phyloP scores from a whole-genome alignment of 2,113 vertebrate species.

The Aix galericulata region DNA sequence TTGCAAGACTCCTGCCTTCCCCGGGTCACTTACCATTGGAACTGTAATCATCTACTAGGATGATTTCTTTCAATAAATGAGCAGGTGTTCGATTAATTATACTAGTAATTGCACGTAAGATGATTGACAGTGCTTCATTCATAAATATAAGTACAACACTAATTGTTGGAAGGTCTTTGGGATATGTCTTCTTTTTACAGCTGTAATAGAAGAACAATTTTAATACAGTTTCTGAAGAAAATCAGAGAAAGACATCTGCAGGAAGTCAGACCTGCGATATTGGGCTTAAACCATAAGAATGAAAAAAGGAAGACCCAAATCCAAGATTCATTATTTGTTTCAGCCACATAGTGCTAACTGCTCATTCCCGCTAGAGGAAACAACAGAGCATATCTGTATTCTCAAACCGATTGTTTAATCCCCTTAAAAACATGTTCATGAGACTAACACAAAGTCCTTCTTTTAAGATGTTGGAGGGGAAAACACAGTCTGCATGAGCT shows the following conservation, averaged over 20 bases:
- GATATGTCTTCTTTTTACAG: slow-evolving; percentile 75
- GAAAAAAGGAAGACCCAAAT: neutral
- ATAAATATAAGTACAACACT: slow-evolving; percentile 82
- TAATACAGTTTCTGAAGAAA: neutral
- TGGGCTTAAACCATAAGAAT: neutral
- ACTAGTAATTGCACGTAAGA: slow-evolving; percentile 78
- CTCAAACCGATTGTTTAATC: neutral
- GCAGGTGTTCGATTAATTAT: slow-evolving; percentile 77
- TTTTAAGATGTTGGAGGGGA: too few relatives aligned
- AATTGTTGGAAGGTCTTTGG: slow-evolving; percentile 75
- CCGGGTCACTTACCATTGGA: slow-evolving; percentile 68
- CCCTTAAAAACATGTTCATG: neutral
- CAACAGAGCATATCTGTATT: neutral
- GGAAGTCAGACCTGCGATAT: neutral
- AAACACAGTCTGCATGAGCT: neutral
- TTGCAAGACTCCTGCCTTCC: neutral
- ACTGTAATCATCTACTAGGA: slow-evolving; percentile 85
- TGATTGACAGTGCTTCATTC: slow-evolving; percentile 81
- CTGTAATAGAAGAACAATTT: slow-evolving; percentile 53
- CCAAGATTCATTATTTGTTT: neutral
- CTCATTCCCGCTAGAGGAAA: too few relatives aligned
- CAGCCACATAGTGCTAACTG: too few relatives aligned
- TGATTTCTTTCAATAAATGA: slow-evolving; percentile 79
- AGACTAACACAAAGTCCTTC: neutral
- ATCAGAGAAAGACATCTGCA: neutral